phyloP scores from a whole-genome alignment of 2,888 invertebrate genomes.

The Cantharis flavilabris region DNA sequence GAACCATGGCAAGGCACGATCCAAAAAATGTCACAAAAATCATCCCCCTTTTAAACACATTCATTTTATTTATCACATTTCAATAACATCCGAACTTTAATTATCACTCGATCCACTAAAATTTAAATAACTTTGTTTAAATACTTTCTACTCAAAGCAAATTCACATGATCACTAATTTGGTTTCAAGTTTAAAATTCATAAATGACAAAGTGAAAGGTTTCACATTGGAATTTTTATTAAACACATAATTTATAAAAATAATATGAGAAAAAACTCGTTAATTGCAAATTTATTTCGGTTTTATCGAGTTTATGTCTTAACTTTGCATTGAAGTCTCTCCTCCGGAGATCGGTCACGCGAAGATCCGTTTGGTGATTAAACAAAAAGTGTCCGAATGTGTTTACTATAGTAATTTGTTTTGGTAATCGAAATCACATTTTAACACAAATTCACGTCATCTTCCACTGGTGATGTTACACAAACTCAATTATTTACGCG shows the following conservation, averaged over 20 bases:
- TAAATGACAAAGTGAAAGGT: slow-evolving; percentile 16
- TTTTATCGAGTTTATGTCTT: slow-evolving; percentile 20
- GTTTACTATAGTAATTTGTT: background rate
- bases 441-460: background rate
- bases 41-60: slow-evolving; percentile 75
- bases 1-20: slow-evolving; percentile 74
- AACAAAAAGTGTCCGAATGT: background rate
- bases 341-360: background rate
- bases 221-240: background rate
- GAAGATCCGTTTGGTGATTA: slow-evolving; percentile 1
- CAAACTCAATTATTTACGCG: background rate
- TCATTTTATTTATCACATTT: slow-evolving; percentile 55
- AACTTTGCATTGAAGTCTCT: slow-evolving; percentile 18
- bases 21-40: slow-evolving; percentile 83
- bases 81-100: background rate
- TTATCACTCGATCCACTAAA: background rate
- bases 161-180: background rate
- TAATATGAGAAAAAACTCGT: background rate
- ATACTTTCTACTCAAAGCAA: background rate
- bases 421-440: background rate
- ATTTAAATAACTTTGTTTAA: background rate
- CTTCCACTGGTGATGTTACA: background rate
- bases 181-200: background rate
- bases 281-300: slow-evolving; percentile 14
- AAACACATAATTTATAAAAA: background rate